Conservation (phyloP, 2,888 invertebrate species). For the Trichopoda pennipes region DNA sequence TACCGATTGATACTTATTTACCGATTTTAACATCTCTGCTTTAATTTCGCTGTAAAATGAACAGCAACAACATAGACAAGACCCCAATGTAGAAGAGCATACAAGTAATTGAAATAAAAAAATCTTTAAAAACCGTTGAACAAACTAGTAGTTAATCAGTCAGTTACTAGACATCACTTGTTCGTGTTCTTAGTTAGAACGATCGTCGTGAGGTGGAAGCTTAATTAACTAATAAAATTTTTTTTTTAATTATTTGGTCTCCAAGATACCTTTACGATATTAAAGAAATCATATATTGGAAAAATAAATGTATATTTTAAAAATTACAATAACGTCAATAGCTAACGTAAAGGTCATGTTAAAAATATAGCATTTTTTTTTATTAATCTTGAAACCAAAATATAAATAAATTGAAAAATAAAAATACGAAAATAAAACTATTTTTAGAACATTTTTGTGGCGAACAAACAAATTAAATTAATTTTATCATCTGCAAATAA, state of each 20-base stretch:
- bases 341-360: slow-evolving; percentile 55
- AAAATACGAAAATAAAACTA: slow-evolving; percentile 1
- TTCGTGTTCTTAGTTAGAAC: not conserved
- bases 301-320: slow-evolving; percentile 62
- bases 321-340: slow-evolving; percentile 39
- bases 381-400: slow-evolving; percentile 14
- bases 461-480: not conserved
- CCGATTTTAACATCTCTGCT: not conserved
- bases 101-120: slow-evolving; percentile 24
- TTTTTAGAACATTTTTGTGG: slow-evolving; percentile 27
- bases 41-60: slow-evolving; percentile 46
- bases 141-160: slow-evolving; percentile 52
- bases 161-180: slow-evolving; percentile 28
- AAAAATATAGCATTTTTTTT: slow-evolving; percentile 61
- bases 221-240: not conserved
- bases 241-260: not conserved
- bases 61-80: slow-evolving; percentile 2
- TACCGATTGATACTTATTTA: too few species aligned
- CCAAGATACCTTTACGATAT: not conserved
- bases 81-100: slow-evolving; percentile 34
- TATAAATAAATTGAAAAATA: not conserved
- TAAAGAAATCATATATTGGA: not conserved
- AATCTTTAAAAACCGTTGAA: slow-evolving; percentile 63
- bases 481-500: slow-evolving; percentile 12
- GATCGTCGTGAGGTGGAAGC: not conserved